Conservation (phyloP, 2,888 invertebrate species). For the Plagodis pulveraria region DNA sequence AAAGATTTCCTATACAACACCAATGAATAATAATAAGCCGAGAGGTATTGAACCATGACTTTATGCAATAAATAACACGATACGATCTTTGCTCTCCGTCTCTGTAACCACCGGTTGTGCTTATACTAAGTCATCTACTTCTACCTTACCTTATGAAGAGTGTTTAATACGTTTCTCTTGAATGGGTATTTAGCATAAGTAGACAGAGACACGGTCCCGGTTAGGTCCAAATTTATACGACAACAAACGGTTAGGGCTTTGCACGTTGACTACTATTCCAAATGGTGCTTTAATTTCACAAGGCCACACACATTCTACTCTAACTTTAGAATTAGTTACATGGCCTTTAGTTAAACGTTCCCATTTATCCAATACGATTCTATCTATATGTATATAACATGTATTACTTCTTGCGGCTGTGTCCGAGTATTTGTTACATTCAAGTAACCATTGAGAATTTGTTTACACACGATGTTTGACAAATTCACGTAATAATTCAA, state of each 20-base stretch:
- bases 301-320: conserved; percentile 30
- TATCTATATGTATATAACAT: conserved; percentile 27
- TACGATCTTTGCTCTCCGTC: conserved; percentile 62
- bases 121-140: conserved; percentile 30
- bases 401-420: conserved; percentile 11
- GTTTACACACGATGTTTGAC: conserved; percentile 27
- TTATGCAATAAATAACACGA: conserved; percentile 69
- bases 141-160: conserved; percentile 20
- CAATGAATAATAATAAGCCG: conserved; percentile 69
- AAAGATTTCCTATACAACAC: conserved; percentile 53
- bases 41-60: conserved; percentile 69
- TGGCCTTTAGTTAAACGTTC: conserved; percentile 23
- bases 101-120: conserved; percentile 34
- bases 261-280: conserved; percentile 9
- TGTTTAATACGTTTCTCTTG: conserved; percentile 22
- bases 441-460: conserved; percentile 17
- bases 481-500: conserved; percentile 33
- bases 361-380: conserved; percentile 26
- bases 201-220: conserved; percentile 11
- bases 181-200: conserved; percentile 24
- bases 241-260: conserved; percentile 10
- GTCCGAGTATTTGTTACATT: conserved; percentile 23
- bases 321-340: conserved; percentile 15
- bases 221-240: conserved; percentile 21
- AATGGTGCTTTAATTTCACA: conserved; percentile 27